Evolutionary conservation across 2,888 invertebrate species (phyloP).

Genomic region (Nemotelus pantherinus): DNA sequence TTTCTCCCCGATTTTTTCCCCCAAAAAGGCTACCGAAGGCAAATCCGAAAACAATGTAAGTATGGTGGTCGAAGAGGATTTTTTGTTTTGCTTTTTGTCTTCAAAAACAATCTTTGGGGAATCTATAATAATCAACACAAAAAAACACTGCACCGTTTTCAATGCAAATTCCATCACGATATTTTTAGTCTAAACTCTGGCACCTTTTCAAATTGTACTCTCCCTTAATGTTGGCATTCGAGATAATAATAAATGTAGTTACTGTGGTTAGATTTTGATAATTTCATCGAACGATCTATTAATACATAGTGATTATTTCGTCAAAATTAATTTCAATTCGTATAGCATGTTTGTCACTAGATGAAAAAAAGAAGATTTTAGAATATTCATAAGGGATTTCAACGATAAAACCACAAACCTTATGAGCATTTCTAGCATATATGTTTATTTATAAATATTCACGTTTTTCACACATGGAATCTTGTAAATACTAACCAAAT

Average conservation of each 20-base stretch:
- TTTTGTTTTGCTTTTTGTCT: constrained; percentile 15
- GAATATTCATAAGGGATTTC: no score
- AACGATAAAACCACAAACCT: no score
- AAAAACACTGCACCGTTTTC: constrained; percentile 17
- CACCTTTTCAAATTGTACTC: constrained; percentile 4
- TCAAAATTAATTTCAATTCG: no score
- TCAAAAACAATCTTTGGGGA: not conserved
- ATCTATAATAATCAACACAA: not conserved
- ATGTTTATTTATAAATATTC: no score
- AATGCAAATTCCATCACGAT: constrained; percentile 19
- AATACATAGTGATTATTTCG: no score
- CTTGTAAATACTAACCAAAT: constrained; percentile 41
- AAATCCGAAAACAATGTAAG: constrained; percentile 41
- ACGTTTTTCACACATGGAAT: no score
- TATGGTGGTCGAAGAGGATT: constrained; percentile 5
- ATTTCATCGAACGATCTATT: no score
- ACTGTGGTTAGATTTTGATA: not conserved
- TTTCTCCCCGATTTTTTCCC: constrained; percentile 22
- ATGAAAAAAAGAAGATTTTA: no score
- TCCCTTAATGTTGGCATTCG: not conserved
- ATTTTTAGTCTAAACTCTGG: not conserved
- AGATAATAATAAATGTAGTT: not conserved
- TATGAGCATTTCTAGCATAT: no score
- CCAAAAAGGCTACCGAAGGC: constrained; percentile 39
- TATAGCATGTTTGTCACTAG: no score